These are phyloP conservation scores for Phrynocephalus vlangalii DNA, from an alignment of 2,797 vertebrate genomes.

Conservation along the genomic window DNA sequence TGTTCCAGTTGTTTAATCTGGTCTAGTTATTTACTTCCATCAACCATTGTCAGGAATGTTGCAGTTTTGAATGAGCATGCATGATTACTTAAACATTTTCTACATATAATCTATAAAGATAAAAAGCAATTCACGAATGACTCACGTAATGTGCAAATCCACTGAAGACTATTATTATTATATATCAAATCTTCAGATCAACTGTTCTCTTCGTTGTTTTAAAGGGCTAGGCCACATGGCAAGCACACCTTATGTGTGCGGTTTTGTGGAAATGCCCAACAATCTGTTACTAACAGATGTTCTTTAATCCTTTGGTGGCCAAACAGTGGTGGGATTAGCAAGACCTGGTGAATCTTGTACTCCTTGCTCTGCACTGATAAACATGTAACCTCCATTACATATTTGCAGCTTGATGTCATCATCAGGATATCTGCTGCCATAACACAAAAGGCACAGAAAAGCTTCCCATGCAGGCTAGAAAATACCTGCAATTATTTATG, in stretches of 20 bases:
- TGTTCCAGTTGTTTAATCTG: background rate
- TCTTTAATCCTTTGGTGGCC: slow-evolving; percentile 58
- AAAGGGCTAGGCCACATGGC: slow-evolving; percentile 16
- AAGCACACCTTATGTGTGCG: slow-evolving; percentile 45
- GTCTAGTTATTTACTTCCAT: background rate
- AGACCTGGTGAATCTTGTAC: slow-evolving; percentile 49
- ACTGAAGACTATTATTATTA: slow-evolving; percentile 36
- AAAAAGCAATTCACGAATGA: slow-evolving; percentile 41
- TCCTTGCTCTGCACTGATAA: slow-evolving; percentile 61
- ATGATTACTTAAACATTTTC: slow-evolving; percentile 14
- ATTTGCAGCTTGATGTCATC: slow-evolving; percentile 10
- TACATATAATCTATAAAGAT: slow-evolving; percentile 22
- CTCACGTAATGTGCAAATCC: slow-evolving; percentile 26
- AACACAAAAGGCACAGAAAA: background rate
- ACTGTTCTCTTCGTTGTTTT: slow-evolving; percentile 48
- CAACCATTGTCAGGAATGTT: slow-evolving; percentile 11
- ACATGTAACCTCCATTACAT: slow-evolving; percentile 47
- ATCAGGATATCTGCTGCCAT: background rate
- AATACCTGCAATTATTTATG: slow-evolving; percentile 45
- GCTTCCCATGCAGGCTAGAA: slow-evolving; percentile 27
- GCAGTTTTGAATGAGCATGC: background rate
- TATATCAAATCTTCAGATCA: slow-evolving; percentile 44
- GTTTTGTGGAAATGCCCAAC: slow-evolving; percentile 54
- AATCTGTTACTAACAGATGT: slow-evolving; percentile 66
- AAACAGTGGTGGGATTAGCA: slow-evolving; percentile 65